phyloP scores from a whole-genome alignment of 2,113 vertebrate genomes.

The Caloenas nicobarica region DNA sequence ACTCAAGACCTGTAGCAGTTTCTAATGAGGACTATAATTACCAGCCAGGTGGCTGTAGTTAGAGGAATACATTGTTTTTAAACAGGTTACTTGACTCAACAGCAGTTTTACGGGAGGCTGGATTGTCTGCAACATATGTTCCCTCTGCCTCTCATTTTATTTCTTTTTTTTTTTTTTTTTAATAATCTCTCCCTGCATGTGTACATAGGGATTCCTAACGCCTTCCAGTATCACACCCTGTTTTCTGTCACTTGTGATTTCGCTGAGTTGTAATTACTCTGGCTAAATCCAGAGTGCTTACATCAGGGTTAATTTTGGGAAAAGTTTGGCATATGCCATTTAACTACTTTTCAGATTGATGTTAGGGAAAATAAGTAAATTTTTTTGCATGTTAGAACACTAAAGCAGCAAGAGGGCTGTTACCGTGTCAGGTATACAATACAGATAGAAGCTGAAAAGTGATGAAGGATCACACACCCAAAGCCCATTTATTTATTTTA shows the following conservation, averaged over 20 bases:
- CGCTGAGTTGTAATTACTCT: neutral
- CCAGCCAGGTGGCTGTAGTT: slow-evolving; percentile 82
- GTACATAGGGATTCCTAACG: neutral
- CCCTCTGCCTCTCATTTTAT: neutral
- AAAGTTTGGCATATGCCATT: neutral
- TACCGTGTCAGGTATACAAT: neutral
- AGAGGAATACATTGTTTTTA: slow-evolving; percentile 66
- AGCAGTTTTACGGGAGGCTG: slow-evolving; percentile 45
- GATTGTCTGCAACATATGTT: slow-evolving; percentile 67
- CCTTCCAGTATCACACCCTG: neutral
- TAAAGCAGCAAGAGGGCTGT: neutral
- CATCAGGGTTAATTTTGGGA: neutral
- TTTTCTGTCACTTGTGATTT: neutral
- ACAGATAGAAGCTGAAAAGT: neutral
- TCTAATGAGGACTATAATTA: slow-evolving; percentile 75
- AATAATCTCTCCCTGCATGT: neutral
- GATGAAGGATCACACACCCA: neutral
- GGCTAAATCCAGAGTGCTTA: neutral
- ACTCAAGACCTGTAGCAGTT: slow-evolving; percentile 76
- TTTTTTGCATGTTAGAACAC: neutral
- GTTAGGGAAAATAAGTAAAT: neutral
- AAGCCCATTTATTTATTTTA: neutral
- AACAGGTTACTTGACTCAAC: slow-evolving; percentile 71
- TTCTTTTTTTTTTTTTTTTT: neutral
- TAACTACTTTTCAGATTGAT: neutral